Percentiles rank a stretch among this genome's conserved stretches.
These are phyloP conservation scores for Crypturellus tataupa DNA, from an alignment of 2,797 vertebrate species.

Conservation along the genomic window DNA sequence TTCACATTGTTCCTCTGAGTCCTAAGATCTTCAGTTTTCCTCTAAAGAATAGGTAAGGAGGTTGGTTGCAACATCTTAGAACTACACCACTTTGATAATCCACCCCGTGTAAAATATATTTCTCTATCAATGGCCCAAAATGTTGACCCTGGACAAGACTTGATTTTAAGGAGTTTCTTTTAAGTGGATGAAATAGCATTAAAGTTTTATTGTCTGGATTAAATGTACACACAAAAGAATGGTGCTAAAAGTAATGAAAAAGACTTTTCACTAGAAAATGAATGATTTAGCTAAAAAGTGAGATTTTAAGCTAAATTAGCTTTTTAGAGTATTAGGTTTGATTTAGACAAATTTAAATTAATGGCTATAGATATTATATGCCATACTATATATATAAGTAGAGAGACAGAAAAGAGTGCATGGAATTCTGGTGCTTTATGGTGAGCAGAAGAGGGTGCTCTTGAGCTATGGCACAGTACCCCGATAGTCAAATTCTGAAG, in stretches of 20 bases:
- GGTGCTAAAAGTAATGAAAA: not conserved
- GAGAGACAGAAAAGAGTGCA: not conserved
- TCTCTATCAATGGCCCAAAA: not conserved
- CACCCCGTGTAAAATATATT: too few species aligned
- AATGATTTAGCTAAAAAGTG: not conserved
- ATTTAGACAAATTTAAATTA: too few species aligned
- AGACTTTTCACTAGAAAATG: not conserved
- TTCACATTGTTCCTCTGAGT: not conserved
- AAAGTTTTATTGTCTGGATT: not conserved
- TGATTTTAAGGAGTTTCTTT: not conserved
- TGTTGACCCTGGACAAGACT: not conserved
- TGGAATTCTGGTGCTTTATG: not conserved
- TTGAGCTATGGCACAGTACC: not conserved
- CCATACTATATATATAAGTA: not conserved
- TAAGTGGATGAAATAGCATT: not conserved
- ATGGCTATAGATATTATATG: not conserved
- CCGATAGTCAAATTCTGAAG: not conserved
- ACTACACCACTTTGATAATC: not conserved
- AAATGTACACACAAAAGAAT: not conserved
- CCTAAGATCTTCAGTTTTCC: not conserved
- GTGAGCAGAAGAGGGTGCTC: conserved; percentile 60
- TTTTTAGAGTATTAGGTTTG: not conserved
- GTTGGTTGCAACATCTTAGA: not conserved
- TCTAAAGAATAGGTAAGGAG: not conserved
- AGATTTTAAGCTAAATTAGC: not conserved